Evolutionary conservation across 2,888 invertebrate genomes (phyloP).

Genomic region (Orthosia gothica): DNA sequence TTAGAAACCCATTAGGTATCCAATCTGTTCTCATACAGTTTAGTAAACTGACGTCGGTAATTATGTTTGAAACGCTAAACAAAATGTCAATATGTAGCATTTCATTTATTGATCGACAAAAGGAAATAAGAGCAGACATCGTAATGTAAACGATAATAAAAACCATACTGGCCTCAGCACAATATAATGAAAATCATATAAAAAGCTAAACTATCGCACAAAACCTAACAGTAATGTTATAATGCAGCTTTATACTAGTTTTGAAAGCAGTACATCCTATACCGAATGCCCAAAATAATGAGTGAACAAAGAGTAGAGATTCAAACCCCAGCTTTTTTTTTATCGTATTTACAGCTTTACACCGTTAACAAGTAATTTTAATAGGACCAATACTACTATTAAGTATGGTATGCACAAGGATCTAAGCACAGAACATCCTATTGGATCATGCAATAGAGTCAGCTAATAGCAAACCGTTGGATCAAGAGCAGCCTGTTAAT

Average conservation of each 20-base stretch:
- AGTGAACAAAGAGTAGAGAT: no score
- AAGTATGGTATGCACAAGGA: slow-evolving; percentile 38
- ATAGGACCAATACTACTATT: background rate
- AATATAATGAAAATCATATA: no score
- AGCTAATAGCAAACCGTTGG: slow-evolving; percentile 34
- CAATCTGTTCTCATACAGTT: background rate
- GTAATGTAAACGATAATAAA: no score
- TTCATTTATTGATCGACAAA: no score
- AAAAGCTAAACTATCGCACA: no score
- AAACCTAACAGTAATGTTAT: no score
- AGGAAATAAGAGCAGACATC: no score
- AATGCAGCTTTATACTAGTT: no score
- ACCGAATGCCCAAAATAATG: no score
- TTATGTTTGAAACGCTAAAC: background rate
- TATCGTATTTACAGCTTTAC: background rate
- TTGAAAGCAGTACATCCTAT: no score
- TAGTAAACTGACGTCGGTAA: background rate
- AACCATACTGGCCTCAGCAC: no score
- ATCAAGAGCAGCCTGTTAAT: slow-evolving; percentile 58
- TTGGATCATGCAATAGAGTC: slow-evolving; percentile 43
- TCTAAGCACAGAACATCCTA: slow-evolving; percentile 36
- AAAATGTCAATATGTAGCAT: background rate
- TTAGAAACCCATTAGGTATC: background rate
- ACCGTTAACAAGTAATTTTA: background rate
- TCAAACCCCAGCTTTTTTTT: no score